Conservation (phyloP, 2,888 invertebrate species). For the Oxytorus armatus region DNA sequence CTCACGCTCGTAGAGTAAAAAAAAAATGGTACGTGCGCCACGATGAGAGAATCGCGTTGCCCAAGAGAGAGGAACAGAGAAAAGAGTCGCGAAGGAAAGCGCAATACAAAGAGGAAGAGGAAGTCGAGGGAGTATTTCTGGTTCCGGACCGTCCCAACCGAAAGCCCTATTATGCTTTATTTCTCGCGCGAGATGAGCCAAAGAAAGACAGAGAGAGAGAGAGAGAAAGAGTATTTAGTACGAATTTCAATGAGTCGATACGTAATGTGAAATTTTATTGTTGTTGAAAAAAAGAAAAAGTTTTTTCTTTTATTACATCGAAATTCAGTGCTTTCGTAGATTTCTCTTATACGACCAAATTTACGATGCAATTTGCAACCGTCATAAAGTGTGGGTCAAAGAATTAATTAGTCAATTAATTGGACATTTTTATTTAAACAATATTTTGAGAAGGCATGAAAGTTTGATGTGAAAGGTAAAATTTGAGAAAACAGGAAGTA, state of each 20-base stretch:
- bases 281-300: constrained; percentile 19
- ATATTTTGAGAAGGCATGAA: too few species aligned
- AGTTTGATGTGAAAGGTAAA: too few species aligned
- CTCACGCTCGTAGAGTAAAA: constrained; percentile 58
- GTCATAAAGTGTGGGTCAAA: background rate
- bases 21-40: constrained; percentile 46
- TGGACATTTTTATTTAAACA: background rate
- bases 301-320: background rate
- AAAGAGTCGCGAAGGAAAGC: constrained; percentile 63
- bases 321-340: constrained; percentile 4
- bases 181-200: constrained; percentile 32
- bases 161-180: constrained; percentile 48
- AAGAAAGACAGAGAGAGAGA: background rate
- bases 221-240: constrained; percentile 3
- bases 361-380: background rate
- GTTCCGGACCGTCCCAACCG: constrained; percentile 29
- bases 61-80: constrained; percentile 63
- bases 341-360: constrained; percentile 9
- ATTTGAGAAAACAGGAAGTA: too few species aligned
- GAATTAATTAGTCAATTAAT: background rate
- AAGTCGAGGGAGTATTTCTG: constrained; percentile 63
- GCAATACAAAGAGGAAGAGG: constrained; percentile 64
- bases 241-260: constrained; percentile 31
- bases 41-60: constrained; percentile 43
- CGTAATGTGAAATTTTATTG: constrained; percentile 33